phyloP scores from a whole-genome alignment of 2,113 vertebrate species.

The Saccopteryx bilineata region DNA sequence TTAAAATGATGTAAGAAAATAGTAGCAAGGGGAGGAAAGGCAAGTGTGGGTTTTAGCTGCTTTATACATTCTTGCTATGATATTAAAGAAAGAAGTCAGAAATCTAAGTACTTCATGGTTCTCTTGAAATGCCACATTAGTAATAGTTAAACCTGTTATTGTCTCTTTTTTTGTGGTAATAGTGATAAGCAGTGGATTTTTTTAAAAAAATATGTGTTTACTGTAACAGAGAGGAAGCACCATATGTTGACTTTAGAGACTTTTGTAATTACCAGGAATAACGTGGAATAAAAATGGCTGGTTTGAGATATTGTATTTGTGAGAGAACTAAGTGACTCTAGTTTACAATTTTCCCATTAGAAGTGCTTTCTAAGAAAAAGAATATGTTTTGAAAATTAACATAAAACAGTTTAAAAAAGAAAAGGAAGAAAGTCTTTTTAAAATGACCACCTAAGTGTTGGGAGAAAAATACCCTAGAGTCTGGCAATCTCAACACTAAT shows the following conservation, averaged over 20 bases:
- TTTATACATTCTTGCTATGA: background rate
- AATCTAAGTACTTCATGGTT: background rate
- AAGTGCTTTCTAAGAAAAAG: background rate
- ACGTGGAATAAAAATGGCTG: background rate
- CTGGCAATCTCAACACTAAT: slow-evolving; percentile 26
- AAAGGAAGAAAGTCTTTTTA: background rate
- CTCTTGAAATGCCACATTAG: background rate
- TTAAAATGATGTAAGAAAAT: background rate
- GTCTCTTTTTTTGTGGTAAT: background rate
- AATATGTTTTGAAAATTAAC: background rate
- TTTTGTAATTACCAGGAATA: background rate
- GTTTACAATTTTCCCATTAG: slow-evolving; percentile 17
- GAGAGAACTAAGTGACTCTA: background rate
- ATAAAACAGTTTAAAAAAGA: background rate
- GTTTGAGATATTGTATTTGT: slow-evolving; percentile 27
- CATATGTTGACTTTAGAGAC: background rate
- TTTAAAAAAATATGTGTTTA: background rate
- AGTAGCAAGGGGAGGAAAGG: background rate
- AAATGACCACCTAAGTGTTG: background rate
- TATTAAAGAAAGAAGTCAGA: background rate
- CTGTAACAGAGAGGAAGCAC: background rate
- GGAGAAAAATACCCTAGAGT: background rate
- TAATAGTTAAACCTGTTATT: background rate
- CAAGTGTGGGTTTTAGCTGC: background rate
- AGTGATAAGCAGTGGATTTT: background rate